Base-by-base conservation (phyloP, 1,140 invertebrate genomes). In the Drosophila pseudoananassae region DNA sequence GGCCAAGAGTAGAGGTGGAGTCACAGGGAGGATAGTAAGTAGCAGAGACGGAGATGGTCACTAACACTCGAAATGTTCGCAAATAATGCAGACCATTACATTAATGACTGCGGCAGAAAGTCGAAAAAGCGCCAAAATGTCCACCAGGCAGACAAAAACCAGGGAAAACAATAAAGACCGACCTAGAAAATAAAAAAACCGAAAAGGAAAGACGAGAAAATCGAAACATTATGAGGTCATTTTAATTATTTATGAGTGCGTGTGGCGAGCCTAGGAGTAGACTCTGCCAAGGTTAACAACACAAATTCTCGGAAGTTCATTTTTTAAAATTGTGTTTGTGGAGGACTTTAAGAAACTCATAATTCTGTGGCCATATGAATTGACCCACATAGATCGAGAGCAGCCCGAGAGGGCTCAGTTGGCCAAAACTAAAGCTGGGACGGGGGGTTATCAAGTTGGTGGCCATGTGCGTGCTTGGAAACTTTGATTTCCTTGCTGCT, bases 151-250 rank as follows among this genome's bases (percentile, higher is more conserved):
- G 65, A 38, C 58, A 15, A 36, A 69, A 69, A 56, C 38, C 20
- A 20, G 40, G 29, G 36, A 73, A 63, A 75, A 43, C 61, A 50
- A 75, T 45, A 60, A 43, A 63, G 38, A 50, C 55, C 55, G 29
- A 31, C 23, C 31, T 33, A 12, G 17, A 43, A 53, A 60, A 12
- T 4, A 36, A 36, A 36, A 33, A 36, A 27, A 27, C 25, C 6
- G n/a, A 27, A 36, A 10, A 36, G 0, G 33, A 56, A 58, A 38
- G 23, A 43, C 53, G 56, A 73, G 57, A 81, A 82, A 82, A 82
- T 82, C 78, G 78, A 82, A 82, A 82, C 78, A 69, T 82, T 82
- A 82, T 82, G 78, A 82, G 78, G 78, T 82, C 78, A 82, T 82
- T 82, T 82, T 82, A 82, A 82, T 82, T 82, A 82, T 82, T 82